Evolutionary conservation across 2,888 invertebrate species (phyloP).

Genomic region (Synanthedon tipuliformis): DNA sequence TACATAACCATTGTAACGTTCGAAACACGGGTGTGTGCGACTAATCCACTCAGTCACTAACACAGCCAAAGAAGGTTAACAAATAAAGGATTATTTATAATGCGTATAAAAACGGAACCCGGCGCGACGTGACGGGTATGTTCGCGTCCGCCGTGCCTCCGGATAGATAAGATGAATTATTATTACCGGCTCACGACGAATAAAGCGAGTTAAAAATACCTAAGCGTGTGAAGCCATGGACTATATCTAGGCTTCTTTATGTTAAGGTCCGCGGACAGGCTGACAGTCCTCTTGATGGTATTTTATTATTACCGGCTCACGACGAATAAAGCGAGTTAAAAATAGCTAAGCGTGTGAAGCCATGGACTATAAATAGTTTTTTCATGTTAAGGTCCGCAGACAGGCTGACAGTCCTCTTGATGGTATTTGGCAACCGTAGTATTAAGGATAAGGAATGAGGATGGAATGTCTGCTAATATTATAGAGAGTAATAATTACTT

Average conservation of each 20-base stretch:
- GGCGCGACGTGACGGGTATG: constrained; percentile 17
- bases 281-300: too few relatives aligned
- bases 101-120: constrained; percentile 26
- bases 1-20: background rate
- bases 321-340: constrained; percentile 16
- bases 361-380: too few relatives aligned
- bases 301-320: constrained; percentile 34
- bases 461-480: too few relatives aligned
- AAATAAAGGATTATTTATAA: constrained; percentile 21
- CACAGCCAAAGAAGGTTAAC: background rate
- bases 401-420: too few relatives aligned
- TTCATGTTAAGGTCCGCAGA: too few relatives aligned
- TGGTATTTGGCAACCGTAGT: too few relatives aligned
- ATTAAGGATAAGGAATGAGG: too few relatives aligned
- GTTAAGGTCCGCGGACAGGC: too few relatives aligned
- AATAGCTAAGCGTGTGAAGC: background rate
- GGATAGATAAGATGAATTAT: constrained; percentile 42
- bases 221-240: too few relatives aligned
- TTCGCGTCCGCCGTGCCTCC: constrained; percentile 26
- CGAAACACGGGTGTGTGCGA: background rate
- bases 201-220: constrained; percentile 8
- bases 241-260: too few relatives aligned
- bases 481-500: too few relatives aligned
- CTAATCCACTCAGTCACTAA: background rate
- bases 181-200: constrained; percentile 31